Evolutionary conservation across 2,797 vertebrate genomes (phyloP).

Genomic region (Squalus acanthias): DNA sequence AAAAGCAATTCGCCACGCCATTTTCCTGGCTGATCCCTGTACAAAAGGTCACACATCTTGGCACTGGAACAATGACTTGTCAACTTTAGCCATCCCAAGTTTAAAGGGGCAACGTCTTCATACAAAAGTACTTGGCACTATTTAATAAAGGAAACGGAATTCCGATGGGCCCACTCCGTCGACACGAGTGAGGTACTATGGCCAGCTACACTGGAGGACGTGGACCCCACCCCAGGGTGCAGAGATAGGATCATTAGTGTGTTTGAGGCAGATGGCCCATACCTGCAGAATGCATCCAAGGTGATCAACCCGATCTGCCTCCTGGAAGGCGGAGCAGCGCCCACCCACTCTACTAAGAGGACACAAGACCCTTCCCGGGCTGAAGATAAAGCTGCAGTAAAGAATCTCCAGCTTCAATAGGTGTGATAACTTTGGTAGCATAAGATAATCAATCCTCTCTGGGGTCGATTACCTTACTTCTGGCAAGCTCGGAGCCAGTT

Average conservation of each 20-base stretch:
- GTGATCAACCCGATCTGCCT: not conserved
- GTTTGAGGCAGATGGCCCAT: not conserved
- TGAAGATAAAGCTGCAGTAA: not conserved
- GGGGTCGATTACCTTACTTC: not conserved
- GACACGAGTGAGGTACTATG: not conserved
- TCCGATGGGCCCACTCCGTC: not conserved
- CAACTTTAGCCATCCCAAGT: not conserved
- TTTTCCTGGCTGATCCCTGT: not conserved
- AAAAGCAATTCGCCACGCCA: not conserved
- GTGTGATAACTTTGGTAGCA: not conserved
- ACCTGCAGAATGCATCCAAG: not conserved
- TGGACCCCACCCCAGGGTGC: not conserved
- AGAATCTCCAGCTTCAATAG: not conserved
- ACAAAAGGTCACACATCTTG: not conserved
- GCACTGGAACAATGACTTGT: not conserved
- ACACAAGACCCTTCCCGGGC: not conserved
- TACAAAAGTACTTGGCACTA: not conserved
- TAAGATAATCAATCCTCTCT: not conserved
- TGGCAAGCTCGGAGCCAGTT: not conserved
- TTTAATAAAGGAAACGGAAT: not conserved
- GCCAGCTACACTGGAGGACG: not conserved
- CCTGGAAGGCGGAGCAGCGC: not conserved
- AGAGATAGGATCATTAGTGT: not conserved
- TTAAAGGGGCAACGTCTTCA: not conserved
- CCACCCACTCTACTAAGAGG: not conserved